These are phyloP conservation scores for Carpatolechia fugitivella DNA, from an alignment of 2,888 invertebrate species.

Conservation along the genomic window DNA sequence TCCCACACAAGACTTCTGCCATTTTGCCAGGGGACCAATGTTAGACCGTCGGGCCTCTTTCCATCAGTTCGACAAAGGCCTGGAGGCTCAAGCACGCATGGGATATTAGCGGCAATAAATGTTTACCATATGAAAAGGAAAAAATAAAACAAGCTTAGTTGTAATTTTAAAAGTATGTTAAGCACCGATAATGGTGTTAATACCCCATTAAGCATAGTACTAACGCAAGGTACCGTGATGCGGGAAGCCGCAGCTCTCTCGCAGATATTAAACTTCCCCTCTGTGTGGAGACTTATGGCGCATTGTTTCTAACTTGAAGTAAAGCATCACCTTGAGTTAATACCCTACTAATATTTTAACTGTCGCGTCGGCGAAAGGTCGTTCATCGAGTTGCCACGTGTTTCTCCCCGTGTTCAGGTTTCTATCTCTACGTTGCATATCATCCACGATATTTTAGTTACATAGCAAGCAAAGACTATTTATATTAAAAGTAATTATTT, in stretches of 20 bases:
- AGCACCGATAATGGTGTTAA: slow-evolving; percentile 15
- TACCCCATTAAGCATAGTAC: slow-evolving; percentile 27
- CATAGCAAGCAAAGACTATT: too few species aligned
- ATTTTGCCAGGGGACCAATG: too few species aligned
- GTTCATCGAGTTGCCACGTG: neutral
- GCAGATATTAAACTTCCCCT: slow-evolving; percentile 43
- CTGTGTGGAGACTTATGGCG: slow-evolving; percentile 36
- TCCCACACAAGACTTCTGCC: too few species aligned
- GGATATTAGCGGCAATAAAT: too few species aligned
- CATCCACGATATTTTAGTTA: too few species aligned
- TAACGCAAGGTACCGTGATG: slow-evolving; percentile 31
- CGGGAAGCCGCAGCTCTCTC: slow-evolving; percentile 22
- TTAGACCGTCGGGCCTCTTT: too few species aligned
- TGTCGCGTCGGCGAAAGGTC: slow-evolving; percentile 3
- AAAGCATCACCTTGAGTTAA: slow-evolving; percentile 32
- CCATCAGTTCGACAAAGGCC: too few species aligned
- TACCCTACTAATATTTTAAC: slow-evolving; percentile 21
- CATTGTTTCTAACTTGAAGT: slow-evolving; percentile 36
- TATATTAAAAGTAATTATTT: too few species aligned
- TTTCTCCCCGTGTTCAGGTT: neutral
- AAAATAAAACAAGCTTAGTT: too few species aligned
- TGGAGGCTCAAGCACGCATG: too few species aligned
- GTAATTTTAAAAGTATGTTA: neutral
- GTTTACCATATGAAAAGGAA: too few species aligned
- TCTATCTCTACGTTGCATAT: too few species aligned